phyloP scores from a whole-genome alignment of 2,888 invertebrate species.

The Xylocampa areola region DNA sequence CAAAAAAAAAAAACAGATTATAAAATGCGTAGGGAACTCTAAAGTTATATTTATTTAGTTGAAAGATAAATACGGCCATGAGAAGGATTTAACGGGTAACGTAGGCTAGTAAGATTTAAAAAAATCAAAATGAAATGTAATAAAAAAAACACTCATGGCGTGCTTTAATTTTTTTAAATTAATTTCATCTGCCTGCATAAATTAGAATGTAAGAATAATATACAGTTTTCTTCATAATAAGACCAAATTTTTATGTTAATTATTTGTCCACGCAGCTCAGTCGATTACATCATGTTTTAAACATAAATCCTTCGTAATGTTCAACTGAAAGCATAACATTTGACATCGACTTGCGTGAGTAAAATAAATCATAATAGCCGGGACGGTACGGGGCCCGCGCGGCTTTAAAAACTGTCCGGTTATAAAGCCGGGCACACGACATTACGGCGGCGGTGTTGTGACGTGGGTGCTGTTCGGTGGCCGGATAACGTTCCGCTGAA shows the following conservation, averaged over 20 bases:
- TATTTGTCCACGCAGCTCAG: not conserved
- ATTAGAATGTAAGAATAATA: too few species aligned
- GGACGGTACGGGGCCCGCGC: not conserved
- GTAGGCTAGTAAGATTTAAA: too few species aligned
- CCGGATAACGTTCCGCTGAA: conserved; percentile 23
- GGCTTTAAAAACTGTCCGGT: conserved; percentile 4
- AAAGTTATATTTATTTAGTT: too few species aligned
- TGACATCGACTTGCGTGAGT: conserved; percentile 20
- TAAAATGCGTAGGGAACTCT: too few species aligned
- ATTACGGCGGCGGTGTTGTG: not conserved
- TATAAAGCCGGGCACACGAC: not conserved
- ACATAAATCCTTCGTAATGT: not conserved
- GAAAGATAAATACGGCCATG: too few species aligned
- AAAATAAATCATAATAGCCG: conserved; percentile 23
- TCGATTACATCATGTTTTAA: not conserved
- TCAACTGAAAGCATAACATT: conserved; percentile 9
- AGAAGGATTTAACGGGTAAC: too few species aligned
- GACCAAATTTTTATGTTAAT: not conserved
- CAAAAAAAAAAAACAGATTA: too few species aligned
- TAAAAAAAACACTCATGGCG: too few species aligned
- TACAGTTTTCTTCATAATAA: too few species aligned
- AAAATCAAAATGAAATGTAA: too few species aligned
- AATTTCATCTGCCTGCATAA: too few species aligned
- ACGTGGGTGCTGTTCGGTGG: not conserved
- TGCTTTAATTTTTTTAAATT: too few species aligned